phyloP scores from a whole-genome alignment of 1,140 invertebrate genomes.

The Hycleus phaleratus region DNA sequence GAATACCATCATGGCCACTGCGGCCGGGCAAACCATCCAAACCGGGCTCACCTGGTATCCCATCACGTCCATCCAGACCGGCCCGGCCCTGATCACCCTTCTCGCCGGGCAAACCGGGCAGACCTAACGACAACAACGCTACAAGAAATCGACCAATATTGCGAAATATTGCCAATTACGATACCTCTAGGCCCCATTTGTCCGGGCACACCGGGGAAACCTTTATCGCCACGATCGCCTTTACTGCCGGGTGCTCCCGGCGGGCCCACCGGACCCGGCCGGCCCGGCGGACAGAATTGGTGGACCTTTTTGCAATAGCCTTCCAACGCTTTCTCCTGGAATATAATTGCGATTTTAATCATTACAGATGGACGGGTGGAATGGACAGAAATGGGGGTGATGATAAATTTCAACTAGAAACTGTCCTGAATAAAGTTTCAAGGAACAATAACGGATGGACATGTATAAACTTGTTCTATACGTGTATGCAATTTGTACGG shows the following conservation, averaged over 20 bases:
- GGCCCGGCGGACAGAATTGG: constrained; percentile 72
- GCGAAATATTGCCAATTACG: neutral
- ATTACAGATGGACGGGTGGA: no score
- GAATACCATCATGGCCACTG: constrained; percentile 65
- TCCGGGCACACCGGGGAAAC: constrained; percentile 52
- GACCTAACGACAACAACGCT: neutral
- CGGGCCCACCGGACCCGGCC: constrained; percentile 56
- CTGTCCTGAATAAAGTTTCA: no score
- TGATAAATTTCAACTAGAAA: no score
- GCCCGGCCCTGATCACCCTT: constrained; percentile 50
- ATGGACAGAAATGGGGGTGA: no score
- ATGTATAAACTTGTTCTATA: no score
- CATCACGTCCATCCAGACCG: constrained; percentile 78
- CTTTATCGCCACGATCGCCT: constrained; percentile 51
- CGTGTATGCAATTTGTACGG: no score
- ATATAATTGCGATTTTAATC: no score
- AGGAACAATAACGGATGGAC: no score
- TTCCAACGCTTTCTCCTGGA: constrained; percentile 31
- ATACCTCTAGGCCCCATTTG: constrained; percentile 44
- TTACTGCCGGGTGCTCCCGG: constrained; percentile 52
- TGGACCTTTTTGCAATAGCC: constrained; percentile 37
- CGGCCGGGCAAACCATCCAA: constrained; percentile 74
- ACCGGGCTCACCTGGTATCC: constrained; percentile 77
- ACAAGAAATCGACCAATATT: no score
- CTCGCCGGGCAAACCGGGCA: constrained; percentile 33